Evolutionary conservation across 2,888 invertebrate genomes (phyloP), one percentile per base, ranked within the genome.

Genomic region (Philhelius pedissequus): DNA sequence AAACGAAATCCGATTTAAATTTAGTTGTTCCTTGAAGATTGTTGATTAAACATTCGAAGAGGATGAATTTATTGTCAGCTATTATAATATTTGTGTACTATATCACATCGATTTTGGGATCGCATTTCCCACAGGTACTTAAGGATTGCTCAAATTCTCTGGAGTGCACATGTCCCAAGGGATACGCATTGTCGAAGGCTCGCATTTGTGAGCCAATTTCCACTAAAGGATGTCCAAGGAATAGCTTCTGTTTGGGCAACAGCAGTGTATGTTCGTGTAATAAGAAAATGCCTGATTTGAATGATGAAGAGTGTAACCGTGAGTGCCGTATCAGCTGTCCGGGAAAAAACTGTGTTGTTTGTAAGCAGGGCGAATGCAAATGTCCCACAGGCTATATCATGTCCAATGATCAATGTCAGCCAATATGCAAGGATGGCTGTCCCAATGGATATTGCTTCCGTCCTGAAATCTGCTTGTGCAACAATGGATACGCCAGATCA

Each of bases 401-500:
- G 15, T 3, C 5, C n/a, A 38, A 58, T 9, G 38, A 25, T 9
- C 15, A 38, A 9, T 58, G 58, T 22, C 38, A 40, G 9, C 58
- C 58, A 38, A 9, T 25, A 3, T 58, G 58, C 9, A 38, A 58
- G 25, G 38, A 38, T 58, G 38, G 38, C 22, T 58, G 58, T 2
- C 58, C 25, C 1, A 58, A 58, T 40, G 58, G 58, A 22, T 58
- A 58, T 58, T 58, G 58, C 15, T 58, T 58, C 4, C 58, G 22
- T 9, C 58, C 38, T 11, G 58, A 58, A 25, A 38, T 58, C 15
- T 58, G 58, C 25, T 7, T 58, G 58, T 58, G 58, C 38, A 58
- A 58, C 58, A 25, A 38, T 58, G 58, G 58, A n/a, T 58, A 38
- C 7, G 58, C 58, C 2, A 58, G 58, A 38, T 58, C 58, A 25